Percentiles rank a stretch among this genome's conserved stretches.
phyloP scores from a whole-genome alignment of 2,888 invertebrate species.

The Pyrochroa serraticornis region DNA sequence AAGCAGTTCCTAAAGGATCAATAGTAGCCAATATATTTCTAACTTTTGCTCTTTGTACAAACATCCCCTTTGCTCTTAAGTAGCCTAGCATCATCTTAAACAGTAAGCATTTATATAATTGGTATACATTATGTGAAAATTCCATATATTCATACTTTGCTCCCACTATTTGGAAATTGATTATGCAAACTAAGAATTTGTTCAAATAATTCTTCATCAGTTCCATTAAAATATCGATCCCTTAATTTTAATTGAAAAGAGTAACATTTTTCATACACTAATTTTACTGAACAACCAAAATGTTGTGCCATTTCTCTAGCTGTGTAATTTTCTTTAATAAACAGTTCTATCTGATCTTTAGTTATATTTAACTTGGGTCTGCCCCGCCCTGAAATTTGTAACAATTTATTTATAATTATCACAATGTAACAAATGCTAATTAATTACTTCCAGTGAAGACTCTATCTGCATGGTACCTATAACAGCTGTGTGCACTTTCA shows the following conservation, averaged over 20 bases:
- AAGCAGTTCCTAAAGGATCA: constrained; percentile 8
- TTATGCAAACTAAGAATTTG: neutral
- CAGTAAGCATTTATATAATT: neutral
- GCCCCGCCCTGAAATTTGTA: too few relatives aligned
- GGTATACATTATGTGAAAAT: too few relatives aligned
- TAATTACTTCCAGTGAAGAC: too few relatives aligned
- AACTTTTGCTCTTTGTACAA: constrained; percentile 6
- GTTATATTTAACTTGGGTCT: neutral
- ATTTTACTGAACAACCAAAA: neutral
- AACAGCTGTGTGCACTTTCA: too few relatives aligned
- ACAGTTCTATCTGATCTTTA: neutral
- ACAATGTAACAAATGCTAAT: too few relatives aligned
- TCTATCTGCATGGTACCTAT: too few relatives aligned
- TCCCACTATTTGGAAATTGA: neutral
- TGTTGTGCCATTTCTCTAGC: constrained; percentile 11
- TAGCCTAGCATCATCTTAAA: constrained; percentile 10
- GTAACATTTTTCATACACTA: neutral
- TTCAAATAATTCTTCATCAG: neutral
- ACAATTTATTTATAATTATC: too few relatives aligned
- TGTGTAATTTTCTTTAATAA: constrained; percentile 8
- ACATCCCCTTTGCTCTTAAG: neutral
- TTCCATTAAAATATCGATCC: neutral
- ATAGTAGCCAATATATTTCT: neutral
- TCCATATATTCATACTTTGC: too few relatives aligned
- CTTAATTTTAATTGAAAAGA: neutral